Base-by-base conservation (phyloP, 2,888 invertebrate species). In the Unio pictorum region DNA sequence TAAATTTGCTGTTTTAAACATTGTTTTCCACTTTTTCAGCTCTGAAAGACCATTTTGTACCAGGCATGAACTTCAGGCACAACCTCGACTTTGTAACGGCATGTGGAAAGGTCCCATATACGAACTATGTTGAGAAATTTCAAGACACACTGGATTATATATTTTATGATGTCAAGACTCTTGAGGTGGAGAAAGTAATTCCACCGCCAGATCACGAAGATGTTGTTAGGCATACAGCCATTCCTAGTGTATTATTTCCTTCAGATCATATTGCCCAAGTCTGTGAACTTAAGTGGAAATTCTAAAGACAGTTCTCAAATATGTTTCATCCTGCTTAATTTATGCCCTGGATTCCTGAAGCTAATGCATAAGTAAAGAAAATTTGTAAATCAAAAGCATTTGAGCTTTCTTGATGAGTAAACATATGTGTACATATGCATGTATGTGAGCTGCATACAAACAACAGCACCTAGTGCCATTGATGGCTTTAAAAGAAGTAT, bases 251-350 rank as follows among this genome's bases (percentile, higher is more conserved):
- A 64, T 94, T 95, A 4, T 95, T 95, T 89, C 98, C 98, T 0
- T 98, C 98, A 3, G 98, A 99, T 91, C 98, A 99, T 90, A 91
- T 99, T 76, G 94, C 98, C 20, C 91, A 98, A 64, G 92, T 97
- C 11, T 89, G 88, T 84, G 88, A 88, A 66, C 64, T 89, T 7
- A 79, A 69, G 34, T 88, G 86, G 86, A 83, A 81, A 64, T 11
- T 45, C 4, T 34, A 34, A 6, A 7, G 7, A 8, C 11, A 45
- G 45, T 45, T 45, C 45, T 45, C 1, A 45, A 45, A 11, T 11
- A 11, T 11, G 11, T 45, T 45, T 11, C 45, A 45, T 45, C 45
- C 45, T 2, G 34, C 34, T 34, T 7, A 34, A 34, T 34, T 34
- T 34, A 34, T 6, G 34, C 34, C 34, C 1, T 34, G 34, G 34